Conservation (phyloP, 2,888 invertebrate genomes). For the Sarcophaga carnaria region DNA sequence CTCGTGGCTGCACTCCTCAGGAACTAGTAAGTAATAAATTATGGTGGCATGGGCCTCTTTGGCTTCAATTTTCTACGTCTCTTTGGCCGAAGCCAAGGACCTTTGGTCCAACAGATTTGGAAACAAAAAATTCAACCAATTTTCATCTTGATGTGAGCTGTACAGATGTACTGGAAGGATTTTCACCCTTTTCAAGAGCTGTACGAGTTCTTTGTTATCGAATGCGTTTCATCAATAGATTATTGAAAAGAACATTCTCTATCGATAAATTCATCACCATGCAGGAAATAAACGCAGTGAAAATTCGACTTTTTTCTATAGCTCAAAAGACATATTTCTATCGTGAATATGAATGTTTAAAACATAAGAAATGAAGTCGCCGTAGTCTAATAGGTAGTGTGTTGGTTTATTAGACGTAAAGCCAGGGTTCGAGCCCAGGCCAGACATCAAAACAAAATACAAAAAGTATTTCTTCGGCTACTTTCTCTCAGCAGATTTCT, state of each 20-base stretch:
- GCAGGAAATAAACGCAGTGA: too few relatives aligned
- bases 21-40: background rate
- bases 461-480: too few relatives aligned
- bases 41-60: slow-evolving; percentile 39
- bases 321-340: too few relatives aligned
- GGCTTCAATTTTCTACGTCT: slow-evolving; percentile 6
- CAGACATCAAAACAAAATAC: too few relatives aligned
- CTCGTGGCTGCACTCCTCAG: slow-evolving; percentile 15
- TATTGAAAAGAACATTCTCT: too few relatives aligned
- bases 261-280: background rate
- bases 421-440: too few relatives aligned
- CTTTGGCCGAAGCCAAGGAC: background rate
- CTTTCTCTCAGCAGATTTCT: too few relatives aligned
- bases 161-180: slow-evolving; percentile 8
- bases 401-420: too few relatives aligned
- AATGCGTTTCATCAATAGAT: slow-evolving; percentile 3
- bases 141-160: background rate
- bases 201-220: slow-evolving; percentile 7
- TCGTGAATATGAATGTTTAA: too few relatives aligned
- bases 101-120: slow-evolving; percentile 24
- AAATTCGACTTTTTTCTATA: too few relatives aligned
- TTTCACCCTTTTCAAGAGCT: slow-evolving; percentile 23
- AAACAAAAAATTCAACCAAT: background rate
- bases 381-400: too few relatives aligned
- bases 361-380: too few relatives aligned